Base-by-base conservation (phyloP, 2,888 invertebrate genomes). In the Drosophila quinaria region DNA sequence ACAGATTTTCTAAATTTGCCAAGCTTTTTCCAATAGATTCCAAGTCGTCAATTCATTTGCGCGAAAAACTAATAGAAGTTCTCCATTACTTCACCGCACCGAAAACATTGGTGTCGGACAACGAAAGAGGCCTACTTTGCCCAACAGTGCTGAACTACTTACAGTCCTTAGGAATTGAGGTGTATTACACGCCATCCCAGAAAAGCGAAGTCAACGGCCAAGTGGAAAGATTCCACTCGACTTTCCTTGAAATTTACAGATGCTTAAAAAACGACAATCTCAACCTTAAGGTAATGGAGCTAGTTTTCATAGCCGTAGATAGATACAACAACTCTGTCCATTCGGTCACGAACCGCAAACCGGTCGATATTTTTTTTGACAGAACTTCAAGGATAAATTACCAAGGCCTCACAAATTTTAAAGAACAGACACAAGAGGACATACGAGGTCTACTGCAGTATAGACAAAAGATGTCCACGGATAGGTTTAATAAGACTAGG, bases 291-390 rank as follows among this genome's bases (percentile, higher is more conserved):
- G 13, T 13, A 11, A 37, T 13, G 2, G 22, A 51, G 22, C n/a
- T 51, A 5, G 22, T 25, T 33, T 13, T n/a, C 6, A 51, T 51
- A 37, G 51, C 37, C 13, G 37, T 37, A n/a, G 51, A 37, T 10
- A 50, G 50, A 11, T 50, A 33, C 13, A 49, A 25, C 25, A 25
- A 25, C 25, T 25, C 25, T 25, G 25, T 25, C 5, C 25, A 25
- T 25, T 25, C 25, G 4, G 25, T 25, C 25, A 5, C 25, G 25
- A 25, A 25, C 25, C 25, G 25, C 25, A 25, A 25, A 6, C 25
- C 25, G 25, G 51, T 37, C 11, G 51, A 51, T 19, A 33, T 50
- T 2, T 50, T 47, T 10, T 51, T 51, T 33, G 35, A 51, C 4
- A 33, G 50, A 10, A 9, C 19, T 11, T 19, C 50, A 1, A 51